These are phyloP conservation scores for Leiothrix lutea DNA, from an alignment of 2,113 vertebrate genomes.

Conservation along the genomic window DNA sequence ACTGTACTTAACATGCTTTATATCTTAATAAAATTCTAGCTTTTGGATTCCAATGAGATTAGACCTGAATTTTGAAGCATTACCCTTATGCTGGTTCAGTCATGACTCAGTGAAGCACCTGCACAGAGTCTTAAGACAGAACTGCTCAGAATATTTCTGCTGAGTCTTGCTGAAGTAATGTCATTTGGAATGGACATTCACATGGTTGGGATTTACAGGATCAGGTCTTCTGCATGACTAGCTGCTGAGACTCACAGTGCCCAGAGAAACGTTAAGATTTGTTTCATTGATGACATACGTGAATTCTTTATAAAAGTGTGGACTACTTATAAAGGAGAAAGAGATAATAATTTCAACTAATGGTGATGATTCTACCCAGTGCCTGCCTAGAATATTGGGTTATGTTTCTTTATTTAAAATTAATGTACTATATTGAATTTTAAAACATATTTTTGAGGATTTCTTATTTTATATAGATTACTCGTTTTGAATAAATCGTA, in stretches of 20 bases:
- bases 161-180: background rate
- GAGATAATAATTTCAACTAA: background rate
- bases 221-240: conserved; percentile 22
- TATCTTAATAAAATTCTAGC: background rate
- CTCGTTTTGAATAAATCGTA: background rate
- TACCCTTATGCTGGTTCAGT: background rate
- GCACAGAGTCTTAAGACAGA: accelerated
- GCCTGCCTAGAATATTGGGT: background rate
- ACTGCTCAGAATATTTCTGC: background rate
- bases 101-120: background rate
- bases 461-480: background rate
- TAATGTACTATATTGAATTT: background rate
- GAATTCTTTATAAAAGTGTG: background rate
- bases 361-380: background rate
- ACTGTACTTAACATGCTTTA: background rate
- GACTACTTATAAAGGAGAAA: background rate
- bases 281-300: background rate
- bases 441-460: background rate
- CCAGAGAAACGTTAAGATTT: background rate
- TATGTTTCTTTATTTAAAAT: background rate
- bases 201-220: conserved; percentile 3
- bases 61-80: background rate
- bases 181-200: background rate
- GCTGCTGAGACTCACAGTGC: background rate
- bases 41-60: background rate